A percentile compares a stretch with the other conserved stretches of the same genome.
Conservation (phyloP, 2,113 vertebrate species). For the Hemichromis elongatus region DNA sequence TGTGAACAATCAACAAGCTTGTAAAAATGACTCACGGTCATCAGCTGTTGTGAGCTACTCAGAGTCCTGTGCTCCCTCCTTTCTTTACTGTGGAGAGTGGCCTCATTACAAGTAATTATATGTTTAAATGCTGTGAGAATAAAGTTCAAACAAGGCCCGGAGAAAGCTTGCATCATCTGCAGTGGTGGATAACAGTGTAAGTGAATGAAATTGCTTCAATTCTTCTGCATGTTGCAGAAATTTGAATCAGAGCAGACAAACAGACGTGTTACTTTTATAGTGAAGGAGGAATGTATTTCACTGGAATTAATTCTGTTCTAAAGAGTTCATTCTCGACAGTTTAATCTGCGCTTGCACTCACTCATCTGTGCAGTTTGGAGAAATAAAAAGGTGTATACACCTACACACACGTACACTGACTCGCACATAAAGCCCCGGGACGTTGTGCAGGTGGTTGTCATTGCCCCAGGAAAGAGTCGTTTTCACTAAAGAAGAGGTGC, state of each 20-base stretch:
- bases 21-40: neutral
- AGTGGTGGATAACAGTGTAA: neutral
- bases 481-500: neutral
- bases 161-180: neutral
- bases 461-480: constrained; percentile 25
- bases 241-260: neutral
- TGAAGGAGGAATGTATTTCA: neutral
- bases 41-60: neutral
- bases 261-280: neutral
- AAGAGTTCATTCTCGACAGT: neutral
- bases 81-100: neutral
- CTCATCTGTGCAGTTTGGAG: neutral
- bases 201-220: neutral
- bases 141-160: neutral
- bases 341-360: neutral
- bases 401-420: neutral
- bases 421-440: neutral
- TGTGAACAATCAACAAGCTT: constrained; percentile 4
- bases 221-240: neutral
- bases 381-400: neutral
- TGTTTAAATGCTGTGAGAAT: neutral
- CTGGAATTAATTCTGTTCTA: neutral
- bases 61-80: neutral
- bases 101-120: neutral
- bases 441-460: constrained; percentile 15